These are phyloP conservation scores for Tribolium freemani DNA, from an alignment of 2,888 invertebrate species.

Conservation along the genomic window DNA sequence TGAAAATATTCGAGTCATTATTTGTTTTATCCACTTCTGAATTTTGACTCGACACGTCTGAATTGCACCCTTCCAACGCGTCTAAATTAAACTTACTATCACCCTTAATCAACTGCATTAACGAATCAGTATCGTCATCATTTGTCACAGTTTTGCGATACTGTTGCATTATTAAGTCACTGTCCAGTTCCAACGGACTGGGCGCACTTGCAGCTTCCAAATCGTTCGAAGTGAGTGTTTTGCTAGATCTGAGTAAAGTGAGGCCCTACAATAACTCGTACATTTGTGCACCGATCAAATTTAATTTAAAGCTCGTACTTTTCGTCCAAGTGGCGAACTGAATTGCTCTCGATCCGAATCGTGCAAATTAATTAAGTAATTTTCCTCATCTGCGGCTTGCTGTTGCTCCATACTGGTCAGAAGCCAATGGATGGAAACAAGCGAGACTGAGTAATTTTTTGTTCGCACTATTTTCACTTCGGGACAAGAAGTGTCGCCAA, in stretches of 20 bases:
- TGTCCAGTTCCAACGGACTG: not conserved
- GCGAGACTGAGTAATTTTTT: conserved; percentile 60
- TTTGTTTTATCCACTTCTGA: conserved; percentile 6
- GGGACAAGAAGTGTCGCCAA: conserved; percentile 72
- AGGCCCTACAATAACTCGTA: conserved; percentile 58
- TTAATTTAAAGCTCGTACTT: conserved; percentile 63
- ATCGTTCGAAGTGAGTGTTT: conserved; percentile 51
- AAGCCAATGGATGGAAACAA: conserved; percentile 83
- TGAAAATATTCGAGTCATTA: conserved; percentile 46
- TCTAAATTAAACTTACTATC: conserved; percentile 30
- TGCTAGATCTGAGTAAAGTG: conserved; percentile 57
- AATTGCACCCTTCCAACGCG: not conserved
- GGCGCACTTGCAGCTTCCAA: not conserved
- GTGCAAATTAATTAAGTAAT: conserved; percentile 56
- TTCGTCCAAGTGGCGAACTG: conserved; percentile 75
- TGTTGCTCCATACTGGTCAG: conserved; percentile 78
- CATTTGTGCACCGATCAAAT: not conserved
- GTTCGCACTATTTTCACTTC: conserved; percentile 67
- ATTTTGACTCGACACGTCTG: not conserved
- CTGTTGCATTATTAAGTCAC: conserved; percentile 58
- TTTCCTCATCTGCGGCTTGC: conserved; percentile 72
- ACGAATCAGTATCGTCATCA: conserved; percentile 57
- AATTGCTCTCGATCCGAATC: conserved; percentile 46
- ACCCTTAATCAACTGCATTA: conserved; percentile 55
- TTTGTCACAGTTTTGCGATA: conserved; percentile 52